Conservation (phyloP, 1,140 invertebrate genomes). For the Aethina tumida region DNA sequence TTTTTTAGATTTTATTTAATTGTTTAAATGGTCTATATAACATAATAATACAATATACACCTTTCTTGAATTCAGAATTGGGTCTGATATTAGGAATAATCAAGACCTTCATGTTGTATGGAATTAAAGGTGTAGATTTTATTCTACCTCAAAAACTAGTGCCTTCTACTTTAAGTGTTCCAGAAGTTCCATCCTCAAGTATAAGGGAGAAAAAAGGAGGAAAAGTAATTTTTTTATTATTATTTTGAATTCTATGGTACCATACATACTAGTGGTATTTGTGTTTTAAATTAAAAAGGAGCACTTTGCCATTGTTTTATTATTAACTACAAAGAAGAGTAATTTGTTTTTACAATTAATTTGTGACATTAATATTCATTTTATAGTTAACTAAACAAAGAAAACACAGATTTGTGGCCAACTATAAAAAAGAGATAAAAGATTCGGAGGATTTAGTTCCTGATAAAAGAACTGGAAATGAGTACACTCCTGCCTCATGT, state of each 20-base stretch:
- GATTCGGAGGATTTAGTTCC: constrained; percentile 13
- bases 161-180: constrained; percentile 43
- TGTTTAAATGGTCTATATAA: constrained; percentile 28
- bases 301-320: neutral
- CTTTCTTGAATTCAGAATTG: constrained; percentile 24
- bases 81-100: constrained; percentile 44
- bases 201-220: constrained; percentile 35
- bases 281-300: neutral
- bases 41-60: constrained; percentile 19
- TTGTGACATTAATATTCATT: neutral
- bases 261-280: neutral
- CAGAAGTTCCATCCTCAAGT: constrained; percentile 34
- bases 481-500: constrained; percentile 10
- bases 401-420: constrained; percentile 25
- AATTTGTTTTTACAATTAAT: neutral
- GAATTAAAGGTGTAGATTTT: constrained; percentile 32
- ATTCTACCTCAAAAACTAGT: constrained; percentile 36
- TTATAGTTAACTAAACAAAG: constrained; percentile 31
- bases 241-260: neutral
- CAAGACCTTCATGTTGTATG: constrained; percentile 41
- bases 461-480: constrained; percentile 9
- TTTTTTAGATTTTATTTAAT: constrained; percentile 21
- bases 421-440: constrained; percentile 28
- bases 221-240: constrained; percentile 27
- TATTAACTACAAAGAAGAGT: neutral